phyloP scores from a whole-genome alignment of 92 coral and sea anemone genomes.

The Palythoa caribaeorum region DNA sequence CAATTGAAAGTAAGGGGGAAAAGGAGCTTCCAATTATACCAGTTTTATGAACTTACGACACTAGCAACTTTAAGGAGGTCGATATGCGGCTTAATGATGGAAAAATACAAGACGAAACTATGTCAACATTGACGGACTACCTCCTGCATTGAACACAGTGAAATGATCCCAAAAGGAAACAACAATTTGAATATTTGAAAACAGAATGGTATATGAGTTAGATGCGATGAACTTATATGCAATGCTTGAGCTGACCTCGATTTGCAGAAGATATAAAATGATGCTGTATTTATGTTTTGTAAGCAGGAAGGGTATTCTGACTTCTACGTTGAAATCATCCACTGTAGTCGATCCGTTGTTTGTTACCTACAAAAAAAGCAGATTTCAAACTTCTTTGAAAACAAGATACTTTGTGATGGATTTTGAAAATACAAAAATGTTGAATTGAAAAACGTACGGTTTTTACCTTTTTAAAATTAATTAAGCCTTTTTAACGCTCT shows the following conservation, averaged over 20 bases:
- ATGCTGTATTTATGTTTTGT: constrained; percentile 21
- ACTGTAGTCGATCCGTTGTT: constrained; percentile 30
- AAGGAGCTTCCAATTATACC: no score
- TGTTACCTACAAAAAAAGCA: neutral
- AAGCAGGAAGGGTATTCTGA: neutral
- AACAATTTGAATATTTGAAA: neutral
- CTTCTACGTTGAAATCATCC: neutral
- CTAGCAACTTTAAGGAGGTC: no score
- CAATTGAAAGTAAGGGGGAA: no score
- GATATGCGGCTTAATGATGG: no score
- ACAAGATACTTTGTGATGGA: neutral
- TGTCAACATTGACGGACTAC: no score
- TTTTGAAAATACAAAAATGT: neutral
- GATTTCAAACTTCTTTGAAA: neutral
- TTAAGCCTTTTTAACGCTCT: no score
- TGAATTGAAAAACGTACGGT: no score
- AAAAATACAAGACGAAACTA: no score
- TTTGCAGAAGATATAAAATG: constrained; percentile 14
- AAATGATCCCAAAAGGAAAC: neutral
- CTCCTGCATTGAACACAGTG: no score
- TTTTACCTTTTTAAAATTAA: no score
- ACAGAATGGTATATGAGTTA: neutral
- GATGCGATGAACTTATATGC: neutral
- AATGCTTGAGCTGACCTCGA: constrained; percentile 1
- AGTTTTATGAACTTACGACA: no score